These are phyloP conservation scores for Cladopsammia gracilis DNA, from an alignment of 64 coral and sea anemone genomes.

Conservation along the genomic window DNA sequence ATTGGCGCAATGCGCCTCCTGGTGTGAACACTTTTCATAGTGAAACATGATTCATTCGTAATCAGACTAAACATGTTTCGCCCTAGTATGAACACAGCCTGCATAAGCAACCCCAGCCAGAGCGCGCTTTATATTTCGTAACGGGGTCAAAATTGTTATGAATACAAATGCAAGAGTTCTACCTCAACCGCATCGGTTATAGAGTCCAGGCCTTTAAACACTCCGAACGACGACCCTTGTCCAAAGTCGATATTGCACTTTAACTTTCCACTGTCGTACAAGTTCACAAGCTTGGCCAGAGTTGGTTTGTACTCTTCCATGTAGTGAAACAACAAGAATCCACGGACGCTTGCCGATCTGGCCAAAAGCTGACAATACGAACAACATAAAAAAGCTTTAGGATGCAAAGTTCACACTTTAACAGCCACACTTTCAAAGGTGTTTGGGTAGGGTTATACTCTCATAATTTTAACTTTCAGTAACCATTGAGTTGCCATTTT, in stretches of 20 bases:
- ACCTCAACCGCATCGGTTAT: conserved; percentile 87
- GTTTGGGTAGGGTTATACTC: no score
- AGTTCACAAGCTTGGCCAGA: conserved; percentile 56
- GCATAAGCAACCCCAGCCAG: no score
- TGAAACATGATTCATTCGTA: no score
- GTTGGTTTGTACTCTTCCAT: conserved; percentile 58
- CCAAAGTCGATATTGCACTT: conserved; percentile 76
- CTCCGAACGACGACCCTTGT: conserved; percentile 26
- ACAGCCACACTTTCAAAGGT: no score
- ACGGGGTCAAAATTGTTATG: no score
- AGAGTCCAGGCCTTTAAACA: conserved; percentile 80
- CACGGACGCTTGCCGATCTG: conserved; percentile 81
- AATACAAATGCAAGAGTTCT: neutral
- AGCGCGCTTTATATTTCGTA: no score
- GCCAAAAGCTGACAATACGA: conserved; percentile 63
- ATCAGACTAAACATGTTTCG: no score
- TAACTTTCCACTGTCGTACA: conserved; percentile 80
- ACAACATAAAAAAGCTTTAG: neutral
- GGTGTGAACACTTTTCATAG: no score
- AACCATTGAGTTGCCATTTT: no score
- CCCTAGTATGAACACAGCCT: no score
- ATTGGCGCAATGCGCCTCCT: no score
- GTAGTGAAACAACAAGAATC: conserved; percentile 86
- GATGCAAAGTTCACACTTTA: neutral
- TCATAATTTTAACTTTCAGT: no score